Conservation (phyloP, 1,140 invertebrate species). For the Cydia amplana region DNA sequence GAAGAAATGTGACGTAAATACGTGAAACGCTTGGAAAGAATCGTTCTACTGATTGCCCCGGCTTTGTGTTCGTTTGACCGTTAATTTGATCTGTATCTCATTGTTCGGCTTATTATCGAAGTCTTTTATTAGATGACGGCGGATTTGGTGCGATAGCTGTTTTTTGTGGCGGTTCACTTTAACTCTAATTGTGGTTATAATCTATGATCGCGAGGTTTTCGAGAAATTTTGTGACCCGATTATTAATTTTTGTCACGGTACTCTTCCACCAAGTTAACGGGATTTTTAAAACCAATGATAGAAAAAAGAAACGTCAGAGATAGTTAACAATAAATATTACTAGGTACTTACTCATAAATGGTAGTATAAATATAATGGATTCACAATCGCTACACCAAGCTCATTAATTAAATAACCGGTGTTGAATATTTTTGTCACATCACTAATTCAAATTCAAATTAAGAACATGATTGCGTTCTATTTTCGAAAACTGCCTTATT, state of each 20-base stretch:
- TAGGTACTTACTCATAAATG: too few species aligned
- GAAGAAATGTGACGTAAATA: constrained; percentile 77
- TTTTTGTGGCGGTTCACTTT: constrained; percentile 19
- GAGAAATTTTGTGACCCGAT: constrained; percentile 12
- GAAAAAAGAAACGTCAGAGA: too few species aligned
- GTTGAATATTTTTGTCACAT: background rate
- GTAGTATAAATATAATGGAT: too few species aligned
- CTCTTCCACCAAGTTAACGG: background rate
- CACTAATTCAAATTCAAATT: constrained; percentile 3
- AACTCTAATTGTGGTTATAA: constrained; percentile 23
- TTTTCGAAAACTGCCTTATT: background rate
- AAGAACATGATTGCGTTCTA: background rate
- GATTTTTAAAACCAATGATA: background rate
- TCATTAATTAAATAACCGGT: background rate
- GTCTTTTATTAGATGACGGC: constrained; percentile 34
- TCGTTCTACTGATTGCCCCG: constrained; percentile 67
- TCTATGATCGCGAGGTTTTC: constrained; percentile 26
- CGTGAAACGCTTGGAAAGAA: constrained; percentile 68
- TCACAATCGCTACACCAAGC: background rate
- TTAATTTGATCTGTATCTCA: constrained; percentile 73
- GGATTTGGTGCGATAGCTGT: constrained; percentile 23
- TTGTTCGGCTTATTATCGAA: constrained; percentile 66
- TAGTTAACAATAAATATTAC: too few species aligned
- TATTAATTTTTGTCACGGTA: constrained; percentile 11
- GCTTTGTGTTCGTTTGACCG: constrained; percentile 69